phyloP scores from a whole-genome alignment of 2,113 vertebrate genomes.

The Melozone crissalis region DNA sequence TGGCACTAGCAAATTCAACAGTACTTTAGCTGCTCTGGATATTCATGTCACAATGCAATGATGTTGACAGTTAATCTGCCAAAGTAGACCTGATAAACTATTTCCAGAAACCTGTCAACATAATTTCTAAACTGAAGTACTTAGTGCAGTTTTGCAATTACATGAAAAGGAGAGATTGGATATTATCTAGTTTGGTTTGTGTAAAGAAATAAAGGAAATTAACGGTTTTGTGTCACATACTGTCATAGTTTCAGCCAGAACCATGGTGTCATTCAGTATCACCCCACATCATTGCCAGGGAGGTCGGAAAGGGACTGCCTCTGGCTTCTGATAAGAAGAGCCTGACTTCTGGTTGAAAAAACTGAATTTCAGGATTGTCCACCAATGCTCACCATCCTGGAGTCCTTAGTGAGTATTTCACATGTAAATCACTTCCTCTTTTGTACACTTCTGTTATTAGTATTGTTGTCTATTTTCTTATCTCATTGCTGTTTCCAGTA shows the following conservation, averaged over 20 bases:
- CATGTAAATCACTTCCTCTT: neutral
- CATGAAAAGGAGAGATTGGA: neutral
- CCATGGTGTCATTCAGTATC: neutral
- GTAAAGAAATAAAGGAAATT: neutral
- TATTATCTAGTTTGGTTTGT: neutral
- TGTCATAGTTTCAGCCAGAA: neutral
- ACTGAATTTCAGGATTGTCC: neutral
- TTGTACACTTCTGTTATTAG: neutral
- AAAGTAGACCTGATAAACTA: neutral
- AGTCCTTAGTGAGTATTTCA: neutral
- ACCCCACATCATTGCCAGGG: neutral
- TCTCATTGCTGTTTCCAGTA: neutral
- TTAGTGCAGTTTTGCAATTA: neutral
- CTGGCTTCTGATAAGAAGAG: neutral
- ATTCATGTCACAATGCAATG: neutral
- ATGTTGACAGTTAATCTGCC: neutral
- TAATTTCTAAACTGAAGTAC: neutral
- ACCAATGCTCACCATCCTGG: neutral
- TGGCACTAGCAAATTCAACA: neutral
- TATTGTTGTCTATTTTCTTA: neutral
- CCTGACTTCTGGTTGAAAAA: neutral
- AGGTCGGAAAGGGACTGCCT: neutral
- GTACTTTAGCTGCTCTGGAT: neutral
- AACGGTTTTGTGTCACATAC: neutral
- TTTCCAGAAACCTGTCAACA: neutral